phyloP scores from a whole-genome alignment of 2,797 vertebrate genomes.

The Danio choprae region DNA sequence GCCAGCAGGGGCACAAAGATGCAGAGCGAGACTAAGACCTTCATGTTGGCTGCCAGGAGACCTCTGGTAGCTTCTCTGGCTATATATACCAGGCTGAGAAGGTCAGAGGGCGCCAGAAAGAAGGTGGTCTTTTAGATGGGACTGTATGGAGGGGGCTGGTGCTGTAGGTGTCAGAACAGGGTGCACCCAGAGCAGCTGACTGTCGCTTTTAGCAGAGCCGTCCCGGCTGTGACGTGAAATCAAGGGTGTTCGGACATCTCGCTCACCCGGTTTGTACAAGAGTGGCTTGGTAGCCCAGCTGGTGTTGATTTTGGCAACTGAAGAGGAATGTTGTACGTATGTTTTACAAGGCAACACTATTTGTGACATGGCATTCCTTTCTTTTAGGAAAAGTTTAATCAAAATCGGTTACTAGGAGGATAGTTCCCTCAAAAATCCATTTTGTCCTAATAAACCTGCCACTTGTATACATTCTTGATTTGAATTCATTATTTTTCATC shows the following conservation, averaged over 20 bases:
- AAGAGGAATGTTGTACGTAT: slow-evolving; percentile 16
- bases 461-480: too few relatives aligned
- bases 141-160: slow-evolving; percentile 59
- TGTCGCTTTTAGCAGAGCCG: slow-evolving; percentile 65
- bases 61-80: slow-evolving; percentile 78
- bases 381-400: background rate
- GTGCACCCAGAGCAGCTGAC: slow-evolving; percentile 68
- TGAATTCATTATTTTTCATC: too few relatives aligned
- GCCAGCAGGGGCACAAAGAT: slow-evolving; percentile 87
- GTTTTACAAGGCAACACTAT: slow-evolving; percentile 2
- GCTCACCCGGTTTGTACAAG: slow-evolving; percentile 9
- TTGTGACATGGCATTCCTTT: background rate
- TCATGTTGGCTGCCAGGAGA: slow-evolving; percentile 98
- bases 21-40: slow-evolving; percentile 88
- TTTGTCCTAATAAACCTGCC: too few relatives aligned
- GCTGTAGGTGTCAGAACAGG: slow-evolving; percentile 60
- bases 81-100: slow-evolving; percentile 87
- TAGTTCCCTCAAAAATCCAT: too few relatives aligned
- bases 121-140: slow-evolving; percentile 65
- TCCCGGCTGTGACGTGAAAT: slow-evolving; percentile 46
- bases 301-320: slow-evolving; percentile 10
- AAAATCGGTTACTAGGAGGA: too few relatives aligned
- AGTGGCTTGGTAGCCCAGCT: slow-evolving; percentile 1
- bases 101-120: slow-evolving; percentile 79
- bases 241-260: slow-evolving; percentile 12